phyloP scores from a whole-genome alignment of 30 jellyfish, hydroid and myxozoan species.

The Rhopilema esculentum region DNA sequence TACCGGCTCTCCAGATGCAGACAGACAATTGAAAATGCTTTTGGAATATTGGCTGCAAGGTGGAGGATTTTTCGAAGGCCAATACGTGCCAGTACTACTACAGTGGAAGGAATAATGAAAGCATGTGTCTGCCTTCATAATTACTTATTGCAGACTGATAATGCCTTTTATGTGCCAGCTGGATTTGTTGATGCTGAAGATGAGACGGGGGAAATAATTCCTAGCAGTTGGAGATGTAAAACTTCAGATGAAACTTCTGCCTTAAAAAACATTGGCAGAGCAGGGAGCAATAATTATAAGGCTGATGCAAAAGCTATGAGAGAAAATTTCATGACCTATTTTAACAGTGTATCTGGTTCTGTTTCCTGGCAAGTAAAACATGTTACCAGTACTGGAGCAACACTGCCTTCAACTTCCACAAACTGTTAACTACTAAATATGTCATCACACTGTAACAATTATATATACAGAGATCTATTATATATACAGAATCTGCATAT shows the following conservation, averaged over 20 bases:
- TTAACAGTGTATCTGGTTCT: constrained; percentile 18
- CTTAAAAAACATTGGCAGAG: constrained; percentile 1
- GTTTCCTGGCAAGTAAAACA: constrained; percentile 32
- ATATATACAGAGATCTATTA: background rate
- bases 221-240: background rate
- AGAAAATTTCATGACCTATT: constrained; percentile 26
- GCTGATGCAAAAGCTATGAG: constrained; percentile 18
- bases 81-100: constrained; percentile 60
- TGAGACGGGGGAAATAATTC: background rate
- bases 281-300: constrained; percentile 22
- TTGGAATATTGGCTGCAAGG: constrained; percentile 61
- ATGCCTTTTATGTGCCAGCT: constrained; percentile 60
- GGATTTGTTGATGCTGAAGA: constrained; percentile 1
- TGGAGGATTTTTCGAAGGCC: constrained; percentile 80
- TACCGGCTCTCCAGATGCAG: constrained; percentile 60
- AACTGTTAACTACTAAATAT: background rate
- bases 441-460: background rate
- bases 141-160: constrained; percentile 71
- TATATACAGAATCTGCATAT: too few relatives aligned
- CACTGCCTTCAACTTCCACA: background rate
- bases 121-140: constrained; percentile 80
- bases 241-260: background rate
- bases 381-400: constrained; percentile 11
- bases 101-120: constrained; percentile 56
- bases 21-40: constrained; percentile 67